These are phyloP conservation scores for Crotalus horridus DNA, from an alignment of 2,113 vertebrate genomes.

Conservation along the genomic window DNA sequence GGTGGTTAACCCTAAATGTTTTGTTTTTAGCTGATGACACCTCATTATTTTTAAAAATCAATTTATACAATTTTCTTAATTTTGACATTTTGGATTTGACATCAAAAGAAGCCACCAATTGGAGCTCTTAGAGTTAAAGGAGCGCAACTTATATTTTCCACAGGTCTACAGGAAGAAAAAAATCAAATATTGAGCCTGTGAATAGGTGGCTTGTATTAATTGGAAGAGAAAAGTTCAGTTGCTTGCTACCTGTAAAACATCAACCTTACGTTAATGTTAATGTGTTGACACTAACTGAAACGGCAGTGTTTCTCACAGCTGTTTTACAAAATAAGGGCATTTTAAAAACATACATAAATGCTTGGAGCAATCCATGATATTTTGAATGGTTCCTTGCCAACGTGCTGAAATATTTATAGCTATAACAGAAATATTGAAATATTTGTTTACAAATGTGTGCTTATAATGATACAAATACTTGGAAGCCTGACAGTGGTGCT, in stretches of 20 bases:
- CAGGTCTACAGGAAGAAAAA: background rate
- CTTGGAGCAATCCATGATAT: background rate
- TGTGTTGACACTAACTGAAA: background rate
- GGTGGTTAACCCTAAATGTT: background rate
- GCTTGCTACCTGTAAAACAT: background rate
- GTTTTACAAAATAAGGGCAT: background rate
- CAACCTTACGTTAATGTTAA: background rate
- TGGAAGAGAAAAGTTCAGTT: background rate
- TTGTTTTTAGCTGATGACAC: background rate
- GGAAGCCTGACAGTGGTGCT: background rate
- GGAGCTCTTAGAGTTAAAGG: background rate
- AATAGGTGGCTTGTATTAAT: background rate
- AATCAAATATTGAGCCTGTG: background rate
- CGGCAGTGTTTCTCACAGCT: background rate
- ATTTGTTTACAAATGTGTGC: background rate
- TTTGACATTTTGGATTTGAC: background rate
- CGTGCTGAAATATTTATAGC: background rate
- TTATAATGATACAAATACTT: background rate
- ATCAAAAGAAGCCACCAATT: background rate
- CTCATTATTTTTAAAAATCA: background rate
- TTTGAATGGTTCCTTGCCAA: background rate
- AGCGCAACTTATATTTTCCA: accelerated
- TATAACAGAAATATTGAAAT: background rate
- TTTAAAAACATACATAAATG: background rate
- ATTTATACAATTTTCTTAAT: background rate